Evolutionary conservation across 2,888 invertebrate genomes (phyloP).

Genomic region (Ophonus ardosiacus): DNA sequence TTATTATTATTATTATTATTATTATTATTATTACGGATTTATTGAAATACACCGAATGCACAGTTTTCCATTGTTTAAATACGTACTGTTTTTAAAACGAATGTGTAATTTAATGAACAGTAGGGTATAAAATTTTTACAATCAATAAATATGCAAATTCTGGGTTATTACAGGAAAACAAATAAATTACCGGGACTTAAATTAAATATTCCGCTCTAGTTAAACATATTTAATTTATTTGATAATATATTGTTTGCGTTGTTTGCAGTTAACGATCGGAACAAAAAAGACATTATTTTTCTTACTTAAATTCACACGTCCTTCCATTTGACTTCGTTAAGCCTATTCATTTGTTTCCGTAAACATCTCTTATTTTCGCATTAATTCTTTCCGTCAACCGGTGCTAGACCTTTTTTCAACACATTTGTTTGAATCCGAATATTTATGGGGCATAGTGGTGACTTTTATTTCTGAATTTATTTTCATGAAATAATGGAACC

Average conservation of each 20-base stretch:
- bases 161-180: slow-evolving; percentile 30
- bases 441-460: slow-evolving; percentile 19
- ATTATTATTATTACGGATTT: neutral
- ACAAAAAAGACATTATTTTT: slow-evolving; percentile 31
- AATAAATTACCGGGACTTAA: slow-evolving; percentile 5
- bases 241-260: slow-evolving; percentile 12
- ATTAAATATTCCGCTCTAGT: neutral
- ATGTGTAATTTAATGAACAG: slow-evolving; percentile 37
- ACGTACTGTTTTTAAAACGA: slow-evolving; percentile 4
- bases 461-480: slow-evolving; percentile 45
- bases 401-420: slow-evolving; percentile 30
- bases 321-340: slow-evolving; percentile 46
- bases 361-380: slow-evolving; percentile 49
- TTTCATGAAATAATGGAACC: slow-evolving; percentile 12
- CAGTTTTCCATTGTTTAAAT: slow-evolving; percentile 12
- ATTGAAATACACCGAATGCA: neutral
- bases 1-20: too few species aligned
- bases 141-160: slow-evolving; percentile 29
- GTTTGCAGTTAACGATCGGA: slow-evolving; percentile 8
- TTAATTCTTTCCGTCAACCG: slow-evolving; percentile 41
- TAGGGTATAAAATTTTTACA: neutral
- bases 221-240: slow-evolving; percentile 13
- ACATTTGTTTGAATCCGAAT: slow-evolving; percentile 34
- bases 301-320: slow-evolving; percentile 43
- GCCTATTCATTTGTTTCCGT: slow-evolving; percentile 44